Base-by-base conservation (phyloP, 2,113 vertebrate genomes). In the Geothlypis trichas region DNA sequence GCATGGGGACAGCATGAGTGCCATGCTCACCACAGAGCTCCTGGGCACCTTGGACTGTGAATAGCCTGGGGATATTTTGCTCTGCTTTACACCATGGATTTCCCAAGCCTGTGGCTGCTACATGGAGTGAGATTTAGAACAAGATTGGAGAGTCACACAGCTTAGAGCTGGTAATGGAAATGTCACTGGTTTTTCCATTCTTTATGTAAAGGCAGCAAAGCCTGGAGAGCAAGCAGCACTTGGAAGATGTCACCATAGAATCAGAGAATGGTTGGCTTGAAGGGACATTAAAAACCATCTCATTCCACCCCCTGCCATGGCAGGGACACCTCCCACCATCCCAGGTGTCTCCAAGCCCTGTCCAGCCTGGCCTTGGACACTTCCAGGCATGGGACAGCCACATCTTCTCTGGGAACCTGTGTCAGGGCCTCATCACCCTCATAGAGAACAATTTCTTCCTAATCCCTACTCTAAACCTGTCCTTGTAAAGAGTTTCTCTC, bases 301-400 rank as follows among this genome's bases (percentile, higher is more conserved):
- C 12, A 14, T 54, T 54, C 39, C 7, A 26, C 8, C 12, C 6
- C 28, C 9, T 18, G n/a, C n/a, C 39, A 28, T 20, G 15, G 13
- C 54, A 61, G 21, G 20, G 69, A 61, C n/a, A 46, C 3, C 1
- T 62, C 26, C 9, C 47, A 41, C 24, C 7, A 2, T 0, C 12
- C 30, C 78, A 55, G 46, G 21, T 1, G 54, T 20, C 9, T 75
- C 62, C 46, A 35, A 68, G 28, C 8, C 13, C 8, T 0, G 0
- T 6, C 61, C 31, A 28, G 0, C 23, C 37, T 24, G 4, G 19
- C 28, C 15, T 46, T 28, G 52, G 16, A 3, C 27, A 21, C 10
- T 67, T 20, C 27, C 37, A 74, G 37, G 13, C 37, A 59, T 52
- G 27, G 15, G 3, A 22, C 33, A 89, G 33, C 27, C 44, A 57